Evolutionary conservation across 1,140 invertebrate genomes (phyloP).

Genomic region (Zaprionus tsacasi): DNA sequence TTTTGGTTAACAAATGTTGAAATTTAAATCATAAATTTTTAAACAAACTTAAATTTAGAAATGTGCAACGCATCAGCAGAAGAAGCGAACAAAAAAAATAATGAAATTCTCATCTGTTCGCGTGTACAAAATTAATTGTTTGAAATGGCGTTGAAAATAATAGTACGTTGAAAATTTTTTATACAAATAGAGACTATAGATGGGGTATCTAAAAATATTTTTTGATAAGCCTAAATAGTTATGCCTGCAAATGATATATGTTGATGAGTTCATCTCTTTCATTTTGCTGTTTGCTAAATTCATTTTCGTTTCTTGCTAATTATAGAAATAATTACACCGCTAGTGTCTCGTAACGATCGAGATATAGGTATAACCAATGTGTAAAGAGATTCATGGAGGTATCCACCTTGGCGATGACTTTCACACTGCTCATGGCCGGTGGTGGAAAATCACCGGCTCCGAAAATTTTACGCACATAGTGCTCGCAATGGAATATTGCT

Average conservation of each 20-base stretch:
- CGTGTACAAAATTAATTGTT: background rate
- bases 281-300: background rate
- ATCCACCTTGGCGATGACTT: conserved; percentile 60
- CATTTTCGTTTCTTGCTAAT: background rate
- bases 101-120: background rate
- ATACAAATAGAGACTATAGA: background rate
- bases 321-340: conserved; percentile 5
- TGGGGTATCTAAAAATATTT: background rate
- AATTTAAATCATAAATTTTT: background rate
- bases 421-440: conserved; percentile 45
- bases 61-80: background rate
- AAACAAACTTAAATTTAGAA: background rate
- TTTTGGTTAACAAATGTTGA: background rate
- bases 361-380: conserved; percentile 59
- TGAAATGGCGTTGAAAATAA: background rate
- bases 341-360: conserved; percentile 49
- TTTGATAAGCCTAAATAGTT: background rate
- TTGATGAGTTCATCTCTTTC: background rate
- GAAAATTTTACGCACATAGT: conserved; percentile 64
- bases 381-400: conserved; percentile 63
- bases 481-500: conserved; percentile 72
- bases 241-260: background rate
- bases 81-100: background rate
- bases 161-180: background rate
- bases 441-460: conserved; percentile 52